Conservation (phyloP, 1,140 invertebrate genomes). For the Drosophila bocki region DNA sequence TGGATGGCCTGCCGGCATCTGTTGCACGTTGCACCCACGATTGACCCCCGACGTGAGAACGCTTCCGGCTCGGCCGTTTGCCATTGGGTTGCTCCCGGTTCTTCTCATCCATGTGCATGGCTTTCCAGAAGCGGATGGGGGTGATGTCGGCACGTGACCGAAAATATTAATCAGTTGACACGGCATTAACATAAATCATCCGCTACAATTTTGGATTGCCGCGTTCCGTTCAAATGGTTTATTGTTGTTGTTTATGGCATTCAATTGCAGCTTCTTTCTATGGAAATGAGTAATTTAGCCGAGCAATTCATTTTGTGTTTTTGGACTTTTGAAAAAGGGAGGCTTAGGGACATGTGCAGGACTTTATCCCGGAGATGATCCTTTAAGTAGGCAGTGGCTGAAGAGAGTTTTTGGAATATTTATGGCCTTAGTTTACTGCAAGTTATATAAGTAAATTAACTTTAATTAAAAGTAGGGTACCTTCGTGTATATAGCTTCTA, state of each 20-base stretch:
- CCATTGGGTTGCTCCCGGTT: conserved; percentile 40
- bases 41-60: conserved; percentile 58
- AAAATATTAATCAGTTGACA: conserved; percentile 84
- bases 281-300: conserved; percentile 43
- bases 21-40: conserved; percentile 54
- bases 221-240: conserved; percentile 54
- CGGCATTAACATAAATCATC: conserved; percentile 83
- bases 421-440: not conserved
- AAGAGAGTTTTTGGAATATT: not conserved
- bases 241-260: conserved; percentile 50
- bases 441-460: not conserved
- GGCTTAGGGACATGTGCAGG: conserved; percentile 3
- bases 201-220: conserved; percentile 70
- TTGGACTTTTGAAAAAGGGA: conserved; percentile 1
- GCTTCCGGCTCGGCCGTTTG: conserved; percentile 20
- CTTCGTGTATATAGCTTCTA: not conserved
- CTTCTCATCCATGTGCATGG: conserved; percentile 13
- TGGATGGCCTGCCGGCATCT: conserved; percentile 60
- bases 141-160: conserved; percentile 69
- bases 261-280: conserved; percentile 37
- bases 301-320: conserved; percentile 10
- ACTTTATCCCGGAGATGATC: conserved; percentile 9
- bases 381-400: conserved; percentile 2
- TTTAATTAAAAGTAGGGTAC: not conserved
- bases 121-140: conserved; percentile 51